Conservation (phyloP, 2,797 vertebrate species). For the Anas georgica region DNA sequence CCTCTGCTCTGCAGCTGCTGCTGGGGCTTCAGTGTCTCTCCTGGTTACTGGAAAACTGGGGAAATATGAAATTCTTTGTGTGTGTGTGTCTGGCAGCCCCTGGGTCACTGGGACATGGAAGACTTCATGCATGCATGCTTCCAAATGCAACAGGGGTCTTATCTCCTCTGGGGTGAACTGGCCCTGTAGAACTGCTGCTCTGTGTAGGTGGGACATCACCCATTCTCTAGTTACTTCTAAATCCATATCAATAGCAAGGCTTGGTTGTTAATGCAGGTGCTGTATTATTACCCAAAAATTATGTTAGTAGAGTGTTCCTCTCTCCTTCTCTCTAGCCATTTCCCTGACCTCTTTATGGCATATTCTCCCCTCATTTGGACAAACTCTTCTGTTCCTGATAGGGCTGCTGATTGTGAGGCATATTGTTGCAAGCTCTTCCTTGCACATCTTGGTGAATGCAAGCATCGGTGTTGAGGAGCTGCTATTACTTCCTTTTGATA, state of each 20-base stretch:
- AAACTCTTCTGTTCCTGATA: background rate
- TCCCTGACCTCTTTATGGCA: background rate
- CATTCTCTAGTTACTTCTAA: background rate
- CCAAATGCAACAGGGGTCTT: fast-evolving
- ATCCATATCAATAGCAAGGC: background rate
- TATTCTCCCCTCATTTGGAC: background rate
- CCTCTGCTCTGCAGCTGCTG: background rate
- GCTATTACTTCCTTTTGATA: background rate
- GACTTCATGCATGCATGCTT: background rate
- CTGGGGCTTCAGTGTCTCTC: background rate
- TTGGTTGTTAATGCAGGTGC: background rate
- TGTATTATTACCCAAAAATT: background rate
- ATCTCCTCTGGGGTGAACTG: fast-evolving
- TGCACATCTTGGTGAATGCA: background rate
- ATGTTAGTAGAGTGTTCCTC: background rate
- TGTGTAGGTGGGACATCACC: fast-evolving
- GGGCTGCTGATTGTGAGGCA: background rate
- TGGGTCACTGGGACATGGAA: background rate
- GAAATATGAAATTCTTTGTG: background rate
- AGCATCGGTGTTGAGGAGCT: background rate
- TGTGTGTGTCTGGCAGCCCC: background rate
- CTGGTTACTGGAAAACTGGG: background rate
- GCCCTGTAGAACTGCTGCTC: background rate
- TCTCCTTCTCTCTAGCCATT: background rate
- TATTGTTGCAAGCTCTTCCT: background rate